Conservation (phyloP, 2,797 vertebrate species). For the Enteromius trimaculatus region DNA sequence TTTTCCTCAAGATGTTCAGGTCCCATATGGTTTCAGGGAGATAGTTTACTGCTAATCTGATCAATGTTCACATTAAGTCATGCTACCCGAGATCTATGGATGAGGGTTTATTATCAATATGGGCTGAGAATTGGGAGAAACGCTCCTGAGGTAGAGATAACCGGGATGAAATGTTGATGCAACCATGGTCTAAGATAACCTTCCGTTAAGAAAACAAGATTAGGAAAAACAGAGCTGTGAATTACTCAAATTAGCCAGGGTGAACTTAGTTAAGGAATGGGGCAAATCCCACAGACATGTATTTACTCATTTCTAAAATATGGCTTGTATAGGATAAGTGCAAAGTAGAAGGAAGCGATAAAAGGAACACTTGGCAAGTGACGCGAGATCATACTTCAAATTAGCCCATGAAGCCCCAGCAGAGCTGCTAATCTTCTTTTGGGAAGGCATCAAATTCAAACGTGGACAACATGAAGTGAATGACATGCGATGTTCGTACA, state of each 20-base stretch:
- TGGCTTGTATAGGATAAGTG: neutral
- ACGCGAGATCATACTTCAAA: slow-evolving; percentile 35
- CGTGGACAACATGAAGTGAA: slow-evolving; percentile 34
- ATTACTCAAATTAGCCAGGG: neutral
- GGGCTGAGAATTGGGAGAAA: slow-evolving; percentile 53
- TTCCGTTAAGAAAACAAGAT: slow-evolving; percentile 27
- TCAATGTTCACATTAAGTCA: slow-evolving; percentile 64
- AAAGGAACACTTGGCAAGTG: slow-evolving; percentile 32
- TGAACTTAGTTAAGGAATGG: neutral
- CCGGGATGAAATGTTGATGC: slow-evolving; percentile 26
- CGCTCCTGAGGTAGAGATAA: slow-evolving; percentile 43
- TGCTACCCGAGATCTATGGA: slow-evolving; percentile 67
- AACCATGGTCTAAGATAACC: slow-evolving; percentile 35
- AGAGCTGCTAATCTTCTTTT: slow-evolving; percentile 42
- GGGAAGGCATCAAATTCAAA: slow-evolving; percentile 34
- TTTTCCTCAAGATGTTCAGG: slow-evolving; percentile 73
- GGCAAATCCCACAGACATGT: neutral
- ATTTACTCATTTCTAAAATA: slow-evolving; percentile 8
- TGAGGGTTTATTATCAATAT: slow-evolving; percentile 65
- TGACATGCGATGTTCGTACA: slow-evolving; percentile 34
- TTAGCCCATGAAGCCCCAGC: slow-evolving; percentile 27
- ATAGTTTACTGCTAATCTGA: slow-evolving; percentile 78
- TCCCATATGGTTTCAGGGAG: slow-evolving; percentile 74
- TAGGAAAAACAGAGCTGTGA: slow-evolving; percentile 22
- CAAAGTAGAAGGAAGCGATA: slow-evolving; percentile 3